A percentile compares a stretch with the other conserved stretches of the same genome.
Conservation (phyloP, 2,113 vertebrate species). For the Rhinoderma darwinii region DNA sequence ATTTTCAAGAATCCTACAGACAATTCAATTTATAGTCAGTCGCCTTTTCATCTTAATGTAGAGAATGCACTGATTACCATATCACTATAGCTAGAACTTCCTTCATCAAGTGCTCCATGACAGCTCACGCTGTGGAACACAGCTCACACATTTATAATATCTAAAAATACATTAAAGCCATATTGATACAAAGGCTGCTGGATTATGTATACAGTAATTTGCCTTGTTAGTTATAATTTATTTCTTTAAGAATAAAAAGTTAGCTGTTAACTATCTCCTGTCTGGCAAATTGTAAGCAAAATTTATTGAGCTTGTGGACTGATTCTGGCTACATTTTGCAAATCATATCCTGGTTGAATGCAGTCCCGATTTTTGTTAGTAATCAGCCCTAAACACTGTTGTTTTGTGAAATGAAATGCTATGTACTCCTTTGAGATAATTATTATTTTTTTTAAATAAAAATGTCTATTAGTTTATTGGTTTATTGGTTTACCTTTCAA, state of each 20-base stretch:
- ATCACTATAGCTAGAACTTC: background rate
- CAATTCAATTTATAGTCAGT: slow-evolving; percentile 5
- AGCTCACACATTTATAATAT: background rate
- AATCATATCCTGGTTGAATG: background rate
- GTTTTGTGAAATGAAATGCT: no score
- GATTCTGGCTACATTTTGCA: background rate
- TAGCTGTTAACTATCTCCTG: background rate
- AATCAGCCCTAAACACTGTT: no score
- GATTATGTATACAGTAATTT: background rate
- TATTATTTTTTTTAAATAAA: no score
- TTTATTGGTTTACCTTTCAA: no score
- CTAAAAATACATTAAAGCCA: slow-evolving; percentile 8
- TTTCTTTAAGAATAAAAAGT: background rate
- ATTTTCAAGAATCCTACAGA: background rate
- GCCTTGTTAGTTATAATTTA: background rate
- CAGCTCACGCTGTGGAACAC: slow-evolving; percentile 16
- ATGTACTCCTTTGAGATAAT: no score
- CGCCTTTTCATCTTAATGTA: slow-evolving; percentile 4
- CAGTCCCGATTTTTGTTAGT: no score
- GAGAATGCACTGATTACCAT: slow-evolving; percentile 15
- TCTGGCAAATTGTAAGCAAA: background rate
- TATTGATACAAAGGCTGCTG: slow-evolving; percentile 7
- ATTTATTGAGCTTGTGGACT: background rate
- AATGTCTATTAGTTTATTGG: no score
- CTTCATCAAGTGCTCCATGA: background rate